A percentile compares a stretch with the other conserved stretches of the same genome.
These are phyloP conservation scores for Sabatieria punctata DNA, from an alignment of 2,888 invertebrate genomes.

Conservation along the genomic window DNA sequence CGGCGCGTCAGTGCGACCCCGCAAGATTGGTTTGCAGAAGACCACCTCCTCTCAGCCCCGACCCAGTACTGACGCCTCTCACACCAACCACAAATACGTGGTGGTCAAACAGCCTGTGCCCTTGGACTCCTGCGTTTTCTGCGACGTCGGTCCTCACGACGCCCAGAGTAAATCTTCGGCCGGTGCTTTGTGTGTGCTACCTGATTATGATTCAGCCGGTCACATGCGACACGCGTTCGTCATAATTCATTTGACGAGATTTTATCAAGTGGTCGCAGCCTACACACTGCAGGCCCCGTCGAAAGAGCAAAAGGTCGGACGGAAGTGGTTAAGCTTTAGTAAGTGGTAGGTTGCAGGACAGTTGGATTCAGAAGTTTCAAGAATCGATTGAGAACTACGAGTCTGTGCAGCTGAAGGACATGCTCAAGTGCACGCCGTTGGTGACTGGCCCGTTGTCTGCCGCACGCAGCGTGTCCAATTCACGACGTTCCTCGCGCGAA, in stretches of 20 bases:
- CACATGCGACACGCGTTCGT: conserved; percentile 33
- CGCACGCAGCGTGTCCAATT: no score
- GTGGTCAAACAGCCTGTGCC: conserved; percentile 39
- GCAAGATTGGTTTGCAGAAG: no score
- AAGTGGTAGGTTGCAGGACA: conserved; percentile 17
- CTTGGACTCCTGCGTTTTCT: conserved; percentile 38
- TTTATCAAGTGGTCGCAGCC: conserved; percentile 39
- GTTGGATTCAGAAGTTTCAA: conserved; percentile 32
- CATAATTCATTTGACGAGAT: conserved; percentile 38
- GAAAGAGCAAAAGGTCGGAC: conserved; percentile 35
- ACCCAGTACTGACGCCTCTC: no score
- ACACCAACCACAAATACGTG: conserved; percentile 23
- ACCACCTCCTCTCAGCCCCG: no score
- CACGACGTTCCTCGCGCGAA: no score
- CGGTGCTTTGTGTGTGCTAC: no score
- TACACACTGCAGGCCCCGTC: conserved; percentile 37
- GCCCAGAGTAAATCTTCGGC: conserved; percentile 13
- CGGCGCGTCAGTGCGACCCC: no score
- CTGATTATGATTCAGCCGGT: no score
- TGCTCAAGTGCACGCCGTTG: conserved; percentile 25
- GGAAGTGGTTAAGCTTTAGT: neutral
- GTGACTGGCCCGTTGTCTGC: conserved; percentile 12
- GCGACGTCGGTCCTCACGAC: conserved; percentile 36
- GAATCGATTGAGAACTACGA: conserved; percentile 35
- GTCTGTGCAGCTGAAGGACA: conserved; percentile 29